phyloP scores from a whole-genome alignment of 2,113 vertebrate genomes.

The Hypanus sabinus region DNA sequence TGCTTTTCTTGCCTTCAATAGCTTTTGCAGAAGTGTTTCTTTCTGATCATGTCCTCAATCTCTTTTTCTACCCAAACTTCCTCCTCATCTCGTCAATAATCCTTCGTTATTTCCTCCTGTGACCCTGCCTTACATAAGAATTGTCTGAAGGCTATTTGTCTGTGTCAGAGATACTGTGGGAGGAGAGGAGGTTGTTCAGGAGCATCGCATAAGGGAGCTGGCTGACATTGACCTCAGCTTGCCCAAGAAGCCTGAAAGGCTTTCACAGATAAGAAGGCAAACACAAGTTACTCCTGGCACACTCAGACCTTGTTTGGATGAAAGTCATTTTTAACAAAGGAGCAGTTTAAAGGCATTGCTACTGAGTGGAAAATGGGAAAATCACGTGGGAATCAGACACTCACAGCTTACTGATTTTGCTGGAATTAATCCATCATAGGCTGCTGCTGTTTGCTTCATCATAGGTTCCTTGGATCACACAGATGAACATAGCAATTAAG shows the following conservation, averaged over 20 bases:
- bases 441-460: not conserved
- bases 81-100: not conserved
- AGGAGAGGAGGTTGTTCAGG: not conserved
- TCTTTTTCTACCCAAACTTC: not conserved
- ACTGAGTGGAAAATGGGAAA: not conserved
- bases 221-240: not conserved
- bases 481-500: not conserved
- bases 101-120: not conserved
- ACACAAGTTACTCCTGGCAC: not conserved
- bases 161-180: not conserved
- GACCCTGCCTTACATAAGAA: not conserved
- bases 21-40: not conserved
- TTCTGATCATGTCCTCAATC: not conserved
- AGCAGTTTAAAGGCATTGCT: not conserved
- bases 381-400: slow-evolving; percentile 9
- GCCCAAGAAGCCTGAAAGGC: not conserved
- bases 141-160: not conserved
- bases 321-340: not conserved
- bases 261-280: not conserved
- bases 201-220: not conserved
- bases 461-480: not conserved
- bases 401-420: not conserved
- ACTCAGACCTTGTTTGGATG: not conserved
- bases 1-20: not conserved
- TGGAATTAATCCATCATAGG: not conserved